These are phyloP conservation scores for Pimpla rufipes DNA, from an alignment of 2,888 invertebrate species.

Conservation along the genomic window DNA sequence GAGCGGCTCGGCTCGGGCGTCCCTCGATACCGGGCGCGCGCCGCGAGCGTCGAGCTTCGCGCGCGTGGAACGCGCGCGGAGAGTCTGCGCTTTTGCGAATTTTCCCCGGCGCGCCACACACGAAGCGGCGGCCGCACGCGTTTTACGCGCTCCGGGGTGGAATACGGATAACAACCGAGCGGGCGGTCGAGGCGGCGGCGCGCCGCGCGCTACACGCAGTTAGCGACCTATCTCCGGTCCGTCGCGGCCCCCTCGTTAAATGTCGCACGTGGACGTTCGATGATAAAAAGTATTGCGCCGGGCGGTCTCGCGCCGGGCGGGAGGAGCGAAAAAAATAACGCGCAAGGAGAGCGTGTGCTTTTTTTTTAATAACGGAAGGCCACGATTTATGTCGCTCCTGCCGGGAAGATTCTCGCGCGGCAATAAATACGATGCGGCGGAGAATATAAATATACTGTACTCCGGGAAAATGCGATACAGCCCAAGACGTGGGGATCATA, in stretches of 20 bases:
- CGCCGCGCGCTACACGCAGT: too few species aligned
- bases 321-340: too few species aligned
- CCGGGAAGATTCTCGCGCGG: too few species aligned
- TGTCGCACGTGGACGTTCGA: not conserved
- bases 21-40: conserved; percentile 44
- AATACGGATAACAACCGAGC: conserved; percentile 20
- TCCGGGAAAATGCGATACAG: too few species aligned
- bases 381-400: too few species aligned
- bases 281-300: not conserved
- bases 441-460: too few species aligned
- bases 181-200: too few species aligned
- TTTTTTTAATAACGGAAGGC: too few species aligned
- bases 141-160: not conserved
- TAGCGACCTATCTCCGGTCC: not conserved
- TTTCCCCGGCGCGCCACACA: conserved; percentile 30
- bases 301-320: too few species aligned
- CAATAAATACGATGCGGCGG: too few species aligned
- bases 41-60: conserved; percentile 43
- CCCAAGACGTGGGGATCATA: too few species aligned
- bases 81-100: conserved; percentile 42
- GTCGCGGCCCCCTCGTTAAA: not conserved
- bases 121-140: not conserved
- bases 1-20: conserved; percentile 35
- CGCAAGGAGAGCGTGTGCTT: too few species aligned
- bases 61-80: conserved; percentile 23